Evolutionary conservation across 2,113 vertebrate species (phyloP).

Genomic region (Pluvianellus socialis): DNA sequence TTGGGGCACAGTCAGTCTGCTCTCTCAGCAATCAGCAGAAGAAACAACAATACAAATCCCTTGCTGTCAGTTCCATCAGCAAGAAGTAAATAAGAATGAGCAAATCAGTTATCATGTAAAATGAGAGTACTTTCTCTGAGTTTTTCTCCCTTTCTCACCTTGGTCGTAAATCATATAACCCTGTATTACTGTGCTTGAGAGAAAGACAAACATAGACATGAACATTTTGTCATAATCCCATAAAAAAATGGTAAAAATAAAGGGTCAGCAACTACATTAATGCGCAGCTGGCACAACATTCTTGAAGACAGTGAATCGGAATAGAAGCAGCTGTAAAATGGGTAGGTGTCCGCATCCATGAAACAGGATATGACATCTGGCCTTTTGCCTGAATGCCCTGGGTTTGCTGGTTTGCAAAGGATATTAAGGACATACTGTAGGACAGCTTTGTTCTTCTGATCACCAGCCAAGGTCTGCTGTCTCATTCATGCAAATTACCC

Average conservation of each 20-base stretch:
- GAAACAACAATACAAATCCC: not conserved
- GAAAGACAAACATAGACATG: not conserved
- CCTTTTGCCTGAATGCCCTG: not conserved
- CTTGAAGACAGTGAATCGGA: not conserved
- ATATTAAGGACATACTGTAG: not conserved
- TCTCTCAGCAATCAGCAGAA: not conserved
- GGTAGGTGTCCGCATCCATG: not conserved
- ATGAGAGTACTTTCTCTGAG: not conserved
- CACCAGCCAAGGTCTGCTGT: not conserved
- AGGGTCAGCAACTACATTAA: not conserved
- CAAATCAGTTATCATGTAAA: not conserved
- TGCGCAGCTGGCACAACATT: not conserved
- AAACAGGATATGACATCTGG: not conserved
- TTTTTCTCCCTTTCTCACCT: not conserved
- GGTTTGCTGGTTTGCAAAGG: not conserved
- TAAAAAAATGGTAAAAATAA: not conserved
- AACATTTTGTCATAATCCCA: not conserved
- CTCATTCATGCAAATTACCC: not conserved
- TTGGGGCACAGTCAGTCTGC: not conserved
- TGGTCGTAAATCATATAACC: not conserved
- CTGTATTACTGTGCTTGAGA: not conserved
- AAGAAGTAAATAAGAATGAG: not conserved
- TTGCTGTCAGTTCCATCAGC: not conserved
- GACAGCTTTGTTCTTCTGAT: not conserved
- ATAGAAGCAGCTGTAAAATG: not conserved